phyloP scores from a whole-genome alignment of 2,888 invertebrate genomes.

The Drosophila tripunctata region DNA sequence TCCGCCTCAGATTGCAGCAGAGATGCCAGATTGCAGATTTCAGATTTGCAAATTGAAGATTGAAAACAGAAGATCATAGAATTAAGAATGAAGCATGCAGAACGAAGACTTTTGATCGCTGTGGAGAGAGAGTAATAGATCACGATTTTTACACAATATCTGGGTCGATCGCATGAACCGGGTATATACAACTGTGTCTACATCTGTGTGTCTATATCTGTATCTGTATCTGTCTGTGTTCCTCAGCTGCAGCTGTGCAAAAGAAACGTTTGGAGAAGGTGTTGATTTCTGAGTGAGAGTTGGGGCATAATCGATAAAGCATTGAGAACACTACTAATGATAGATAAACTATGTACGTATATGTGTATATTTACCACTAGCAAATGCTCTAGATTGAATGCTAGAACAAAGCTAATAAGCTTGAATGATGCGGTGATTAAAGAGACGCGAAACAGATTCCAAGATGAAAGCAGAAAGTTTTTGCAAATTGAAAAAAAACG shows the following conservation, averaged over 20 bases:
- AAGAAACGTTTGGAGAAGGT: constrained; percentile 46
- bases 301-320: constrained; percentile 39
- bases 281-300: constrained; percentile 36
- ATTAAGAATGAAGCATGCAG: neutral
- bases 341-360: constrained; percentile 22
- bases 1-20: constrained; percentile 65
- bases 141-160: constrained; percentile 39
- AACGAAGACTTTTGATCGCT: neutral
- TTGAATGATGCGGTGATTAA: constrained; percentile 4
- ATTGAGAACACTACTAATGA: constrained; percentile 26
- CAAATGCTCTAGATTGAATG: constrained; percentile 28
- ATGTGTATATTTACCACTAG: too few species aligned
- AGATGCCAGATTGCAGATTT: neutral
- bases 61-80: neutral
- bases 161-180: constrained; percentile 48
- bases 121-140: constrained; percentile 44
- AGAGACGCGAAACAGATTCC: neutral
- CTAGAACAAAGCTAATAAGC: constrained; percentile 22
- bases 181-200: neutral
- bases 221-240: neutral
- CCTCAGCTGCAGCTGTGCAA: constrained; percentile 19
- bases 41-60: constrained; percentile 10
- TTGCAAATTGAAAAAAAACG: neutral
- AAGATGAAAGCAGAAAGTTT: neutral
- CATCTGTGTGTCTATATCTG: neutral